Conservation (phyloP, 2,888 invertebrate species). For the Ophioninae sp. region DNA sequence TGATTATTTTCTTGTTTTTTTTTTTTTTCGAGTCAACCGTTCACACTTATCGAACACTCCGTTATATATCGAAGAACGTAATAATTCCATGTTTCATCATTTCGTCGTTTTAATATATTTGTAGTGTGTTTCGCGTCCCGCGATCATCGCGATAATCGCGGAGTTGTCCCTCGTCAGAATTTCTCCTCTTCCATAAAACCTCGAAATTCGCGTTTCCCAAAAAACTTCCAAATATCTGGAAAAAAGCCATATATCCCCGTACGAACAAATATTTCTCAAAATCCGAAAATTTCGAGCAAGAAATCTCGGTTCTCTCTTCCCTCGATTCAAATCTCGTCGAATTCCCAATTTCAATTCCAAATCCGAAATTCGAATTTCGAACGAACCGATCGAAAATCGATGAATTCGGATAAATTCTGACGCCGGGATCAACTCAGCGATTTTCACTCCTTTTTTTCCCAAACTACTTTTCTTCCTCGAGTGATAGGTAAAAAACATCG, state of each 20-base stretch:
- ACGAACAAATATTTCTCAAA: no score
- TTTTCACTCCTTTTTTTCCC: not conserved
- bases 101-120: not conserved
- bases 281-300: no score
- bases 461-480: conserved; percentile 17
- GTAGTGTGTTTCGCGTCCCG: not conserved
- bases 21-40: no score
- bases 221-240: not conserved
- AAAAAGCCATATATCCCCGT: not conserved
- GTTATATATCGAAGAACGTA: not conserved
- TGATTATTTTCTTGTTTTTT: not conserved
- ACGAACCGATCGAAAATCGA: not conserved
- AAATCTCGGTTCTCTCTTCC: not conserved
- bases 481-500: conserved; percentile 36
- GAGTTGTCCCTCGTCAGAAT: not conserved
- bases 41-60: conserved; percentile 6
- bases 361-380: not conserved
- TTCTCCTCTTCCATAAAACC: not conserved
- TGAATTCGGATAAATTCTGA: not conserved
- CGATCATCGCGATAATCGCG: not conserved
- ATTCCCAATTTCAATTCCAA: not conserved
- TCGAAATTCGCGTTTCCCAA: not conserved
- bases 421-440: not conserved
- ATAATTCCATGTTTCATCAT: not conserved
- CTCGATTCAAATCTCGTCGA: not conserved